Conservation (phyloP, 2,797 vertebrate species). For the Myotis daubentonii region DNA sequence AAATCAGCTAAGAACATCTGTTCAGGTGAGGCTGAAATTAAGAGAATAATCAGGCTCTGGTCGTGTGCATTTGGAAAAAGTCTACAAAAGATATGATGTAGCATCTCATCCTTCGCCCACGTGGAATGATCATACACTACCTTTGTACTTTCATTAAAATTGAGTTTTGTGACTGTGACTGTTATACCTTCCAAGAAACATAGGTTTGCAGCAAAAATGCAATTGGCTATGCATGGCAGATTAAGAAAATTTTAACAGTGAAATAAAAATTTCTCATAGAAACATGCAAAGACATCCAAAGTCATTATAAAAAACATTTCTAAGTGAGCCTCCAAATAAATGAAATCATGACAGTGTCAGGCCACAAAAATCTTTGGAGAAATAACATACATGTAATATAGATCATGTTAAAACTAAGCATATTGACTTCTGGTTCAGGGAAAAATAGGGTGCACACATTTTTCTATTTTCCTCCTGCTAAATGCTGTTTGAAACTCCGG, state of each 20-base stretch:
- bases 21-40: conserved; percentile 82
- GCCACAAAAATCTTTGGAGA: conserved; percentile 4
- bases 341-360: neutral
- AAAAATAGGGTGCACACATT: neutral
- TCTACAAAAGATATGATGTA: conserved; percentile 62
- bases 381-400: neutral
- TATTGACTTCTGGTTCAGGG: conserved; percentile 19
- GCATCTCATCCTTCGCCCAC: conserved; percentile 48
- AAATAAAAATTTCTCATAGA: conserved; percentile 62
- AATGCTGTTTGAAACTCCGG: neutral
- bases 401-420: conserved; percentile 19
- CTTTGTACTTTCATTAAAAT: conserved; percentile 65
- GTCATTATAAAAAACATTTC: conserved; percentile 5
- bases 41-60: conserved; percentile 71
- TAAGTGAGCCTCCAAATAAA: neutral
- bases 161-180: conserved; percentile 38
- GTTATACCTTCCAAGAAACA: conserved; percentile 41
- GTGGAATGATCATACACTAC: conserved; percentile 48
- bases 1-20: conserved; percentile 76
- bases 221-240: neutral
- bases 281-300: conserved; percentile 44
- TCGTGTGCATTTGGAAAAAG: conserved; percentile 76
- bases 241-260: conserved; percentile 51
- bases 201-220: conserved; percentile 42
- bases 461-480: neutral